Percentiles rank a stretch among this genome's conserved stretches.
Conservation (phyloP, 1,140 invertebrate genomes). For the Pseudomyrmex flavicornis region DNA sequence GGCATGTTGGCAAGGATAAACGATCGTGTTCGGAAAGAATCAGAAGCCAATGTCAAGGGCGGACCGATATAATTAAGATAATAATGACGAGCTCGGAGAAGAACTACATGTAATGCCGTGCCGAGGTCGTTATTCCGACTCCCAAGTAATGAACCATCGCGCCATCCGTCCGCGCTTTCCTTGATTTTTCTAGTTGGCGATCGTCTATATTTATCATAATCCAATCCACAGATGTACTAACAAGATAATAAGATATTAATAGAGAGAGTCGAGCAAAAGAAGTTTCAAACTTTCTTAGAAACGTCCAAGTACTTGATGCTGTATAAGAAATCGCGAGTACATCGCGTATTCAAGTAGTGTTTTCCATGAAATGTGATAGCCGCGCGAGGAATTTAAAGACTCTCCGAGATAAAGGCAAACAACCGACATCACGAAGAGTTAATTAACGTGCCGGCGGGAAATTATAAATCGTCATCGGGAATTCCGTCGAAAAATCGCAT, state of each 20-base stretch:
- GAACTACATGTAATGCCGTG: not conserved
- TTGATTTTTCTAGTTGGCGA: conserved; percentile 23
- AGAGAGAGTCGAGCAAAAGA: conserved; percentile 9
- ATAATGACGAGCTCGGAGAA: conserved; percentile 31
- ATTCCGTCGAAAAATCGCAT: conserved; percentile 47
- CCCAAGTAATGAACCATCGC: not conserved
- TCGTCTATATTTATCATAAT: conserved; percentile 47
- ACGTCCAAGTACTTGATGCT: not conserved
- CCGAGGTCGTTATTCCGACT: conserved; percentile 54
- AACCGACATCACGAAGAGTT: conserved; percentile 17
- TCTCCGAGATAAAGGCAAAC: too few relatives aligned
- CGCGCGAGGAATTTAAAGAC: too few relatives aligned
- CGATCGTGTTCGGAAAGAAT: conserved; percentile 46
- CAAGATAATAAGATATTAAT: conserved; percentile 28
- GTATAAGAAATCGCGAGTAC: not conserved
- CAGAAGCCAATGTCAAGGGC: conserved; percentile 52
- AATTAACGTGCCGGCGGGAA: conserved; percentile 42
- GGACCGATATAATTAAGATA: conserved; percentile 52
- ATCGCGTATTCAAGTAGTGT: not conserved
- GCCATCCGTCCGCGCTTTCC: not conserved
- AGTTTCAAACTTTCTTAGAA: too few relatives aligned
- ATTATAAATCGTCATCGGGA: conserved; percentile 56
- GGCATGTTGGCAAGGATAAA: conserved; percentile 30
- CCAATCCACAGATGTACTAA: not conserved
- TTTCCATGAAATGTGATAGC: conserved; percentile 29